Conservation (phyloP, 2,888 invertebrate genomes). For the Harpalus rufipes region DNA sequence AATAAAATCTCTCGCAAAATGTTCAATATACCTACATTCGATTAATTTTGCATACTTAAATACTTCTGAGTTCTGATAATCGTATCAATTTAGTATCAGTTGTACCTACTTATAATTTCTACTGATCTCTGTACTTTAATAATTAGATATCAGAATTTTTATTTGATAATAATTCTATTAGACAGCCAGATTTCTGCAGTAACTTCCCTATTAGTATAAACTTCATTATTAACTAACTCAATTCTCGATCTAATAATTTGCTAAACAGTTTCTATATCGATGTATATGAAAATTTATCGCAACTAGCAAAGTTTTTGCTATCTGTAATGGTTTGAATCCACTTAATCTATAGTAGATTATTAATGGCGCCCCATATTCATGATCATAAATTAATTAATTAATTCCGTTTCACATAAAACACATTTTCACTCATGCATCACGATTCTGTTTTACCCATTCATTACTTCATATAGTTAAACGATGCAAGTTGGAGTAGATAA, state of each 20-base stretch:
- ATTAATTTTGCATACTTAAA: too few species aligned
- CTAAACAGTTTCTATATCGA: constrained; percentile 4
- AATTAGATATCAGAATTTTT: too few species aligned
- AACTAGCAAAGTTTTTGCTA: constrained; percentile 31
- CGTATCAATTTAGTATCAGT: too few species aligned
- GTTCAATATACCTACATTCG: too few species aligned
- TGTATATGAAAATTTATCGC: constrained; percentile 39
- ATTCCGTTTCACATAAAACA: constrained; percentile 46
- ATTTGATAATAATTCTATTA: neutral
- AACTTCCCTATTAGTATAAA: neutral
- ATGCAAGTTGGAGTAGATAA: neutral
- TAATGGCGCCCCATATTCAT: constrained; percentile 33
- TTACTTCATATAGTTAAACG: constrained; percentile 38
- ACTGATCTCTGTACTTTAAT: too few species aligned
- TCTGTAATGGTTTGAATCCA: constrained; percentile 27
- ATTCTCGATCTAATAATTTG: neutral
- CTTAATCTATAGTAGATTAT: constrained; percentile 34
- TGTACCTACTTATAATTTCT: too few species aligned
- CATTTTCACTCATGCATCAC: constrained; percentile 48
- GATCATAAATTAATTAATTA: constrained; percentile 53
- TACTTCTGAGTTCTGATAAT: too few species aligned
- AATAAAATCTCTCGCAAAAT: too few species aligned
- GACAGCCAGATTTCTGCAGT: neutral
- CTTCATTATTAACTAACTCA: neutral
- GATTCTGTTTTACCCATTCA: constrained; percentile 3